Conservation (phyloP, 1,140 invertebrate species). For the Drosophila mauritiana region DNA sequence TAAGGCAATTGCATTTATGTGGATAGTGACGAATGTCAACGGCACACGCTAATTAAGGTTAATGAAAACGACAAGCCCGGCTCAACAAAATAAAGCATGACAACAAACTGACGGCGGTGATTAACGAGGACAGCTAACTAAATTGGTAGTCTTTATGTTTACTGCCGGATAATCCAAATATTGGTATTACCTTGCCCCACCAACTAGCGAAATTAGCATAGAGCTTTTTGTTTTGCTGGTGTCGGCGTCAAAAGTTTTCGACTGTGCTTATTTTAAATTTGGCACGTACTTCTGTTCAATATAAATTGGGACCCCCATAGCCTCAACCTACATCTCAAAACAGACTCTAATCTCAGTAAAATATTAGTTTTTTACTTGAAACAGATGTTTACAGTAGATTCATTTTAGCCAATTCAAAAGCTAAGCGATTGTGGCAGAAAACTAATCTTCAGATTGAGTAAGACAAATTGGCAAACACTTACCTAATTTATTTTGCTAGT, state of each 20-base stretch:
- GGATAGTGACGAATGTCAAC: slow-evolving; percentile 56
- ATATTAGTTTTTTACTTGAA: not conserved
- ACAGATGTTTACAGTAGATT: not conserved
- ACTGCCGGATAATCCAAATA: slow-evolving; percentile 1
- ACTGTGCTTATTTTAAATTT: slow-evolving; percentile 10
- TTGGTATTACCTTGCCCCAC: slow-evolving; percentile 1
- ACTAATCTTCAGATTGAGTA: not conserved
- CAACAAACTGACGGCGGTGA: slow-evolving; percentile 37
- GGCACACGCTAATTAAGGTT: slow-evolving; percentile 75
- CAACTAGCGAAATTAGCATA: not conserved
- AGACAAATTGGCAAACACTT: slow-evolving; percentile 7
- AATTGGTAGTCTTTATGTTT: slow-evolving; percentile 7
- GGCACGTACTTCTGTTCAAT: slow-evolving; percentile 2
- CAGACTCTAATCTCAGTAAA: not conserved
- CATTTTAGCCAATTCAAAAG: not conserved
- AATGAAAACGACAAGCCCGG: slow-evolving; percentile 70
- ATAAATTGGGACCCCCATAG: not conserved
- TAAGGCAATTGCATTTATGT: slow-evolving; percentile 39
- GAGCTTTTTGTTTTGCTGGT: not conserved
- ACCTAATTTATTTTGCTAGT: slow-evolving; percentile 56
- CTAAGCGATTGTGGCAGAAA: not conserved
- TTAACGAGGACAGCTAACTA: slow-evolving; percentile 65
- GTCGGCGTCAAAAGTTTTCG: slow-evolving; percentile 18
- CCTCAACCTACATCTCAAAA: slow-evolving; percentile 31
- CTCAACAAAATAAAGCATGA: slow-evolving; percentile 38